phyloP scores from a whole-genome alignment of 92 coral and sea anemone genomes.

The Diadumene lineata region DNA sequence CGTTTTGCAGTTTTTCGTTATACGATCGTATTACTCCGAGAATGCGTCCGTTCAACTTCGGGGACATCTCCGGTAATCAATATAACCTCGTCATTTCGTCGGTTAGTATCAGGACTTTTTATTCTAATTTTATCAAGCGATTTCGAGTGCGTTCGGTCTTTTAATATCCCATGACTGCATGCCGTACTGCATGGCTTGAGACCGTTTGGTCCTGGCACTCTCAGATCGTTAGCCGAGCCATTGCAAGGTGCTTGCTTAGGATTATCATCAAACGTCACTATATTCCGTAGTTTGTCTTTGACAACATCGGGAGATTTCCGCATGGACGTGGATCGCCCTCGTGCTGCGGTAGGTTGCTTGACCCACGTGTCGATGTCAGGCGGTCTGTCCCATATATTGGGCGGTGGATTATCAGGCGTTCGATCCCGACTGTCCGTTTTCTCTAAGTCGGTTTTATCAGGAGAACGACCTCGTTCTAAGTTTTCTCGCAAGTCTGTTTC shows the following conservation, averaged over 20 bases:
- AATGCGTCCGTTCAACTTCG: conserved; percentile 23
- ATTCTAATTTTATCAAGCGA: conserved; percentile 31
- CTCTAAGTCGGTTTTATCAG: neutral
- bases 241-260: conserved; percentile 19
- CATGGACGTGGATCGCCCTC: neutral
- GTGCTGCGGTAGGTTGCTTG: conserved; percentile 21
- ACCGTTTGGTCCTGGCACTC: conserved; percentile 11
- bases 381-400: conserved; percentile 31
- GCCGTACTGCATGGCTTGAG: conserved; percentile 21
- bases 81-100: conserved; percentile 35
- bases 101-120: conserved; percentile 16
- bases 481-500: conserved; percentile 3
- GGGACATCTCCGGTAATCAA: conserved; percentile 13
- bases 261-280: conserved; percentile 48
- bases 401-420: conserved; percentile 21
- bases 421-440: neutral
- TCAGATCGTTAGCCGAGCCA: conserved; percentile 40
- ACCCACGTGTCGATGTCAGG: conserved; percentile 37
- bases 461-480: neutral
- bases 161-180: conserved; percentile 20
- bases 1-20: conserved; percentile 9
- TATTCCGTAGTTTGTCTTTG: conserved; percentile 16
- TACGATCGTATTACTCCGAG: conserved; percentile 32
- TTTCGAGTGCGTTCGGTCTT: conserved; percentile 25
- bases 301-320: conserved; percentile 21